Conservation (phyloP, 2,888 invertebrate genomes). For the Rhagophthalmus giganteus region DNA sequence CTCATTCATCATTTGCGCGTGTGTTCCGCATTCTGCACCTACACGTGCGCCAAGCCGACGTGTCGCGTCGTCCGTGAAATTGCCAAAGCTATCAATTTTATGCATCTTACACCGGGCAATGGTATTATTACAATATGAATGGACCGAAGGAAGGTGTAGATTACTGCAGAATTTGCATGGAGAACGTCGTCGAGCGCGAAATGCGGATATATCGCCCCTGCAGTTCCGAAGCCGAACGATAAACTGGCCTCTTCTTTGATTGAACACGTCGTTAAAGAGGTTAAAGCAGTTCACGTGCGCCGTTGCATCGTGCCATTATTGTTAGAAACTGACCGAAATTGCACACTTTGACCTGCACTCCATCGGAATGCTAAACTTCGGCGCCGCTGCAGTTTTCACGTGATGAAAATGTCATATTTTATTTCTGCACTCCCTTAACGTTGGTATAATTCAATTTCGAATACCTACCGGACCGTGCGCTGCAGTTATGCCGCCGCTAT, state of each 20-base stretch:
- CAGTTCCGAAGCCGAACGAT: conserved; percentile 15
- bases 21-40: conserved; percentile 35
- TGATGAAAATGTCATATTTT: conserved; percentile 35
- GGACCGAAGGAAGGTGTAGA: conserved; percentile 42
- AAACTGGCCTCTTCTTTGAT: conserved; percentile 28
- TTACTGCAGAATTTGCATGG: conserved; percentile 43
- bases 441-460: conserved; percentile 12
- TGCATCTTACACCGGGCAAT: conserved; percentile 48
- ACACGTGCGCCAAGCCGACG: conserved; percentile 30
- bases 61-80: conserved; percentile 41
- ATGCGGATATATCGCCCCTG: conserved; percentile 32
- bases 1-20: conserved; percentile 42
- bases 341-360: conserved; percentile 14
- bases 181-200: conserved; percentile 35
- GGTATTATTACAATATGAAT: conserved; percentile 49
- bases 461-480: neutral
- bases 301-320: conserved; percentile 23
- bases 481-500: neutral
- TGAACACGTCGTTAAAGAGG: conserved; percentile 33
- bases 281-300: conserved; percentile 30
- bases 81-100: conserved; percentile 50
- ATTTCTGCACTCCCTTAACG: neutral
- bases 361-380: conserved; percentile 15
- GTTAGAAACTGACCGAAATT: conserved; percentile 26
- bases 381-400: conserved; percentile 26